These are phyloP conservation scores for Nannoperca obscura DNA, from an alignment of 2,797 vertebrate genomes.

Conservation along the genomic window DNA sequence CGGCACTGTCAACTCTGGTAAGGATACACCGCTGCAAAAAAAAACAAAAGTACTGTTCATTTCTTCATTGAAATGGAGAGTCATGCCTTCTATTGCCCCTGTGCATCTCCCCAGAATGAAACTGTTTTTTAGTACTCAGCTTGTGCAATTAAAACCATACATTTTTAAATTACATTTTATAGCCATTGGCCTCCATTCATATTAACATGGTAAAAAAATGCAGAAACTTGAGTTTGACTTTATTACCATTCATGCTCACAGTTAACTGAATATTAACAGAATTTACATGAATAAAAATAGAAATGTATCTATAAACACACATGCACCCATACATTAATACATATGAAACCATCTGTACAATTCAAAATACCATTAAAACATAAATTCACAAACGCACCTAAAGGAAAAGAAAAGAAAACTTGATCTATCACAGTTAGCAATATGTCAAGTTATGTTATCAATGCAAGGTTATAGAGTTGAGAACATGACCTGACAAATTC, in stretches of 20 bases:
- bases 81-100: not conserved
- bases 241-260: too few relatives aligned
- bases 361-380: too few relatives aligned
- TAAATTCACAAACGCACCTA: too few relatives aligned
- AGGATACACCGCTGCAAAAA: slow-evolving; percentile 54
- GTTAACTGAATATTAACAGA: too few relatives aligned
- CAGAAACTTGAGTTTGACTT: too few relatives aligned
- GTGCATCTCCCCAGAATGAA: not conserved
- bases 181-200: not conserved
- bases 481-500: not conserved
- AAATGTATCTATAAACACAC: too few relatives aligned
- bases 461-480: not conserved
- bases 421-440: not conserved
- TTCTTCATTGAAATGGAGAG: not conserved
- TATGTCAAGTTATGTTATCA: not conserved
- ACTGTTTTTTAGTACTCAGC: not conserved
- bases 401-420: not conserved
- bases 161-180: not conserved
- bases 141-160: not conserved
- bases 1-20: slow-evolving; percentile 83
- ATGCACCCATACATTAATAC: too few relatives aligned
- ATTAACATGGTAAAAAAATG: not conserved
- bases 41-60: not conserved
- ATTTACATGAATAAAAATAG: too few relatives aligned
- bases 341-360: too few relatives aligned